These are phyloP conservation scores for Drosophila azteca DNA, from an alignment of 1,140 invertebrate genomes.

Conservation along the genomic window DNA sequence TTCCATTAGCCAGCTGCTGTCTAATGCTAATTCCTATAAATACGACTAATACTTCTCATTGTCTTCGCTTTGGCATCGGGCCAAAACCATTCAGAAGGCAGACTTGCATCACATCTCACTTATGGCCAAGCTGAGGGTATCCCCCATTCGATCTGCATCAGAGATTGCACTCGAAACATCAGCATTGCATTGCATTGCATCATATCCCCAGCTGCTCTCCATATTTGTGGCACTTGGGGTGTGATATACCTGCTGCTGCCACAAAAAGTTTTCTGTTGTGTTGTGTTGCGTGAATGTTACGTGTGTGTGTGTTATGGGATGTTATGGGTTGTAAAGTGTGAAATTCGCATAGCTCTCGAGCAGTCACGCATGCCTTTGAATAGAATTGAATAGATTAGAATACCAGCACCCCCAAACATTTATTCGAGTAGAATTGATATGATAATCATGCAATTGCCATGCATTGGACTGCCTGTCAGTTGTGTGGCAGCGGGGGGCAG, in stretches of 20 bases:
- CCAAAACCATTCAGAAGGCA: too few relatives aligned
- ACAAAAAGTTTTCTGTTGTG: constrained; percentile 12
- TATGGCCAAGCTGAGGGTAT: too few relatives aligned
- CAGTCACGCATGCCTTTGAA: constrained; percentile 34
- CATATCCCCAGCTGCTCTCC: constrained; percentile 54
- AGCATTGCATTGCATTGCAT: constrained; percentile 64
- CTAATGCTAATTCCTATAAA: constrained; percentile 70
- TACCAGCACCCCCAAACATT: not conserved
- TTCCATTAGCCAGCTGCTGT: constrained; percentile 56
- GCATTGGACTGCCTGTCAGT: constrained; percentile 40
- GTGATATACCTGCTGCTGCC: constrained; percentile 31
- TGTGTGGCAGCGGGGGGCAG: constrained; percentile 21
- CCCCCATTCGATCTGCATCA: too few relatives aligned
- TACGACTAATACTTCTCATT: constrained; percentile 37
- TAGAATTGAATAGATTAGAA: not conserved
- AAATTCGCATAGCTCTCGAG: constrained; percentile 2
- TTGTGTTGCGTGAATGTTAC: constrained; percentile 37
- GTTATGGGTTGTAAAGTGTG: constrained; percentile 16
- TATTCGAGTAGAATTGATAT: constrained; percentile 15
- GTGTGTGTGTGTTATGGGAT: constrained; percentile 17
- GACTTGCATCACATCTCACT: too few relatives aligned
- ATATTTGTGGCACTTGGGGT: constrained; percentile 47
- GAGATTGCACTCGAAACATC: constrained; percentile 21
- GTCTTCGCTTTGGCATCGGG: not conserved
- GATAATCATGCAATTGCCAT: constrained; percentile 76